Percentiles rank a stretch among this genome's conserved stretches.
Evolutionary conservation across 2,888 invertebrate species (phyloP).

Genomic region (Ectropis crepuscularia): DNA sequence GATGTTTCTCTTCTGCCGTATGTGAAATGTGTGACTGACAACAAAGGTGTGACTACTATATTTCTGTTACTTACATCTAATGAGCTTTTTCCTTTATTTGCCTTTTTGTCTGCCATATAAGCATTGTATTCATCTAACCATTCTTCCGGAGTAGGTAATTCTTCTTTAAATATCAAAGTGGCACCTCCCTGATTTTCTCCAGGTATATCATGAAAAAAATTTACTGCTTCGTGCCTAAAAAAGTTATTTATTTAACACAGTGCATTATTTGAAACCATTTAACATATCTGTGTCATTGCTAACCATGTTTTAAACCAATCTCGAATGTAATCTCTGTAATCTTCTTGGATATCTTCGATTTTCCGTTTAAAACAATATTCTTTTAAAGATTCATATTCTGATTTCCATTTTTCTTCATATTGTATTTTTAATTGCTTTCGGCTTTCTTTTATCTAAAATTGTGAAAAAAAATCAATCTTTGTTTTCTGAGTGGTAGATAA

Average conservation of each 20-base stretch:
- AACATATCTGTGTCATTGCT: constrained; percentile 6
- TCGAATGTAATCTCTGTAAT: constrained; percentile 61
- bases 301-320: constrained; percentile 72
- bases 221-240: constrained; percentile 62
- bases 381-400: constrained; percentile 48
- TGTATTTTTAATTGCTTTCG: constrained; percentile 30
- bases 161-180: constrained; percentile 58
- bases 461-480: not conserved
- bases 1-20: too few species aligned
- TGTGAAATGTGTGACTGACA: too few species aligned
- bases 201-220: constrained; percentile 66
- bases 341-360: constrained; percentile 54
- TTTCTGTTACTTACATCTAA: constrained; percentile 6
- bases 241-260: not conserved
- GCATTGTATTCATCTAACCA: constrained; percentile 63
- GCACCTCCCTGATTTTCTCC: constrained; percentile 57
- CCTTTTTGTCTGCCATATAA: constrained; percentile 51
- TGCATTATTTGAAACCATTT: not conserved
- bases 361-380: constrained; percentile 48
- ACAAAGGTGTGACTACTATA: too few species aligned
- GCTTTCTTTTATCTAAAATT: constrained; percentile 17
- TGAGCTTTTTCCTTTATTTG: constrained; percentile 57
- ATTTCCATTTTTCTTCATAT: constrained; percentile 53
- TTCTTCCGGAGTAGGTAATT: constrained; percentile 58
- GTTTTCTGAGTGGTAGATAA: not conserved